These are phyloP conservation scores for Pandemis corylana DNA, from an alignment of 2,888 invertebrate species.

Conservation along the genomic window DNA sequence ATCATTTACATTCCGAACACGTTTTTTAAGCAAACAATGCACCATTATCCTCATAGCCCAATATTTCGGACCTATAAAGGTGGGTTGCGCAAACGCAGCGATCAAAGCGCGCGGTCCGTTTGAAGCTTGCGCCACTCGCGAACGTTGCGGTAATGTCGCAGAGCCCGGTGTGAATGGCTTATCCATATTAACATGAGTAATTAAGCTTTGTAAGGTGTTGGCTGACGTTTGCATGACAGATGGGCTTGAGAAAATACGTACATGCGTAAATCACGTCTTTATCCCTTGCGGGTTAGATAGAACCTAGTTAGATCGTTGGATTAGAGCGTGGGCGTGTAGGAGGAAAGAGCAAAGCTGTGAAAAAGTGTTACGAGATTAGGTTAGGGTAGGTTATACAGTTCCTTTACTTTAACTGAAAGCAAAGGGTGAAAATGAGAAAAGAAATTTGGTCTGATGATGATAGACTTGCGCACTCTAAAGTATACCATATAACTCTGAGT, in stretches of 20 bases:
- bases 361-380: no score
- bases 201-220: constrained; percentile 5
- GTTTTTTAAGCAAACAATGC: constrained; percentile 27
- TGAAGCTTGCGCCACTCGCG: constrained; percentile 28
- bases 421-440: no score
- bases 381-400: no score
- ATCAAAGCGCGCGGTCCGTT: constrained; percentile 22
- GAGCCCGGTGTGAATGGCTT: not conserved
- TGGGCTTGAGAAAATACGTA: not conserved
- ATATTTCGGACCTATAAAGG: constrained; percentile 21
- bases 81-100: constrained; percentile 8
- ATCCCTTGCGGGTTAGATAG: no score
- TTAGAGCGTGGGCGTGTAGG: no score
- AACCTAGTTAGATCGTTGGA: no score
- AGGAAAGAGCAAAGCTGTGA: no score
- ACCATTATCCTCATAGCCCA: constrained; percentile 33
- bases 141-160: constrained; percentile 1
- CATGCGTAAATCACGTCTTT: no score
- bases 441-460: no score
- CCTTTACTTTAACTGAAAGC: no score
- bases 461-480: no score
- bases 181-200: constrained; percentile 16
- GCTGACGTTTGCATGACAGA: not conserved
- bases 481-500: no score
- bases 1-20: constrained; percentile 9